Evolutionary conservation across 2,113 vertebrate genomes (phyloP).

Genomic region (Plectropomus leopardus): DNA sequence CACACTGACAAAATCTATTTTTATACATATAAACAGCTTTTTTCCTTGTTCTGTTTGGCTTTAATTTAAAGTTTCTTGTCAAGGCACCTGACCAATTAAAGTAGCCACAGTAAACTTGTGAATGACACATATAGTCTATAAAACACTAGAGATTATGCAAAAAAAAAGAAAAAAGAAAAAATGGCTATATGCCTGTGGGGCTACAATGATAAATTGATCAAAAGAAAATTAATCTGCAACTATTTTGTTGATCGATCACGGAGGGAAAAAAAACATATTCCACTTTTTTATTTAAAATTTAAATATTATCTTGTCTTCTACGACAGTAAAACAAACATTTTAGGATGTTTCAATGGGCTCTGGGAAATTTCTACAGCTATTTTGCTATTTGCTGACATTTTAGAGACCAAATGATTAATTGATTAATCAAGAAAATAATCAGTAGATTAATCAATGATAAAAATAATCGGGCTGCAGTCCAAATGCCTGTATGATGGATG

Average conservation of each 20-base stretch:
- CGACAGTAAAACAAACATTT: background rate
- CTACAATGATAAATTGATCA: background rate
- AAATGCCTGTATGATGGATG: slow-evolving; percentile 34
- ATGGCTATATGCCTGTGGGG: background rate
- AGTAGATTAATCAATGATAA: background rate
- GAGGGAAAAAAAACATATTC: background rate
- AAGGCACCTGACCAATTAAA: background rate
- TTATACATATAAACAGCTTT: background rate
- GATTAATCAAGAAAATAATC: background rate
- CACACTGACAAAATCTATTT: background rate
- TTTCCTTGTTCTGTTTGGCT: background rate
- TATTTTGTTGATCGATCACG: background rate
- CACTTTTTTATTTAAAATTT: background rate
- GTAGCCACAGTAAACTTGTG: background rate
- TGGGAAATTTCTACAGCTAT: background rate
- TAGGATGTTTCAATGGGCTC: background rate
- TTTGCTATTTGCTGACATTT: slow-evolving; percentile 11
- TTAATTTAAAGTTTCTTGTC: background rate
- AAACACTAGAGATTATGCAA: too few species aligned
- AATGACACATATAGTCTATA: too few species aligned
- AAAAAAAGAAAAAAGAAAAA: too few species aligned
- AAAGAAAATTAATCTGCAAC: background rate
- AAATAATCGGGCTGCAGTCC: slow-evolving; percentile 18
- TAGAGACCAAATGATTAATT: background rate
- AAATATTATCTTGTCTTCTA: background rate